Percentiles rank a stretch among this genome's conserved stretches.
phyloP scores from a whole-genome alignment of 2,797 vertebrate genomes.

The Phyllotis vaccarum region DNA sequence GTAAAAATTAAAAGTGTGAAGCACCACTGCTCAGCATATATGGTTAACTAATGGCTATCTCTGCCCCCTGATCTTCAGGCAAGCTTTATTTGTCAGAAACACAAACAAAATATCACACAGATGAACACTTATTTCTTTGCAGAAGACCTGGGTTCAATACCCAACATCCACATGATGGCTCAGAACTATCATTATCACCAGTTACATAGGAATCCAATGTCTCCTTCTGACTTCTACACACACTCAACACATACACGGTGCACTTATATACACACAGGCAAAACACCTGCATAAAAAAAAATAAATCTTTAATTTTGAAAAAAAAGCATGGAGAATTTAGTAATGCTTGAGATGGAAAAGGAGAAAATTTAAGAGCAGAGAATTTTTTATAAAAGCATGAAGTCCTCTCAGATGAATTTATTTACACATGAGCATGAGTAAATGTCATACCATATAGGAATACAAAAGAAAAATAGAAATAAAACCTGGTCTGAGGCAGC shows the following conservation, averaged over 20 bases:
- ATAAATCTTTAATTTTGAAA: background rate
- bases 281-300: background rate
- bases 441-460: no score
- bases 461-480: background rate
- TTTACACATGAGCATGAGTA: background rate
- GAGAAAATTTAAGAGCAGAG: background rate
- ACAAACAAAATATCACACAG: no score
- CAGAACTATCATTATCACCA: background rate
- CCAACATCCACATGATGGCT: background rate
- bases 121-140: background rate
- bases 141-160: background rate
- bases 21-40: no score
- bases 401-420: background rate
- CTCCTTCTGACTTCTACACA: background rate
- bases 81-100: no score
- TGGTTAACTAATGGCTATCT: no score
- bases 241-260: background rate
- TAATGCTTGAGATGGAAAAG: background rate
- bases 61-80: no score
- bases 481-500: background rate
- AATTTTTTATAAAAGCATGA: background rate
- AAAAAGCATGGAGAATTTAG: background rate
- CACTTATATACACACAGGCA: background rate
- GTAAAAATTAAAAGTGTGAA: no score
- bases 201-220: background rate